These are phyloP conservation scores for Scomber colias DNA, from an alignment of 2,113 vertebrate species.

Conservation along the genomic window DNA sequence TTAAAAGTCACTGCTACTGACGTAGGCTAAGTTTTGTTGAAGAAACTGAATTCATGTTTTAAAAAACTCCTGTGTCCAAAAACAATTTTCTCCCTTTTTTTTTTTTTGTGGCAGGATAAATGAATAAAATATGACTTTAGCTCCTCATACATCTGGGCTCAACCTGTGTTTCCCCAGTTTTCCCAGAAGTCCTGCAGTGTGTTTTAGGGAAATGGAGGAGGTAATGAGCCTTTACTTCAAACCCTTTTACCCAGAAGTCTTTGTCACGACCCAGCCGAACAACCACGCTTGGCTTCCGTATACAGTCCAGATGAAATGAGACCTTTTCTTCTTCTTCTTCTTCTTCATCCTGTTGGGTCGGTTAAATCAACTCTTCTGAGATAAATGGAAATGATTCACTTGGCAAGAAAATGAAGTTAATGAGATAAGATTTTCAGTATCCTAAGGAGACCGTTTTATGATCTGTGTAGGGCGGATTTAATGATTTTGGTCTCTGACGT, in stretches of 20 bases:
- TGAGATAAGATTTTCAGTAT: conserved; percentile 1
- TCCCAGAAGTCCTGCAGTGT: conserved; percentile 20
- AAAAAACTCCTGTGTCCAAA: too few relatives aligned
- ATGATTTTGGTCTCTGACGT: conserved; percentile 9
- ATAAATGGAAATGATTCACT: conserved; percentile 1
- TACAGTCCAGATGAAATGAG: conserved; percentile 16
- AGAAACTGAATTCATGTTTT: too few relatives aligned
- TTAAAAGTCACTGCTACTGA: too few relatives aligned
- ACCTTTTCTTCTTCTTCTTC: not conserved
- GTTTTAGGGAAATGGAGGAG: conserved; percentile 22
- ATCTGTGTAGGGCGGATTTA: conserved; percentile 4
- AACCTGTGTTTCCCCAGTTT: not conserved
- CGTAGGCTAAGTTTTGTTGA: too few relatives aligned
- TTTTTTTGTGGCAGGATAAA: not conserved
- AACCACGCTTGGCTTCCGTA: not conserved
- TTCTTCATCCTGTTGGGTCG: not conserved
- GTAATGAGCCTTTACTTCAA: conserved; percentile 58
- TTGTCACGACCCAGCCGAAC: not conserved
- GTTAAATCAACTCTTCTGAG: conserved; percentile 22
- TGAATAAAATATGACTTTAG: not conserved
- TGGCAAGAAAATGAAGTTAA: conserved; percentile 21
- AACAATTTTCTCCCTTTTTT: not conserved
- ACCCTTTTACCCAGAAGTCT: conserved; percentile 53
- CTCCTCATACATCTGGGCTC: conserved; percentile 21
- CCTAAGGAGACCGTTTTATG: conserved; percentile 13